Evolutionary conservation across 1,140 invertebrate species (phyloP).

Genomic region (Pollicipes pollicipes): DNA sequence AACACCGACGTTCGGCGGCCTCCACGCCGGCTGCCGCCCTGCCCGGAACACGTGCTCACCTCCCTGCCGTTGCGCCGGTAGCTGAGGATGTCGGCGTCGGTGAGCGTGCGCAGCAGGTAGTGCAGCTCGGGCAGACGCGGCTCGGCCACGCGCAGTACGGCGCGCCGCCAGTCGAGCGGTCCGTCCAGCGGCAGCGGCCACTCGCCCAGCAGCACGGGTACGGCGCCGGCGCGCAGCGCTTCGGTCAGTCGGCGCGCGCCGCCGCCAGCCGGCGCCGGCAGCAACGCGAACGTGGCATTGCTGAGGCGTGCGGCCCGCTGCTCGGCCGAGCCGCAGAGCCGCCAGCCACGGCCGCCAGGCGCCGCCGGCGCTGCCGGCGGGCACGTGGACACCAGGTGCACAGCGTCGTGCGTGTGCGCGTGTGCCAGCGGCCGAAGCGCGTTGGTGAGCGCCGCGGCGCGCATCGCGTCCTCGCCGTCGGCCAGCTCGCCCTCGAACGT

Average conservation of each 20-base stretch:
- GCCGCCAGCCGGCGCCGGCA: background rate
- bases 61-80: slow-evolving; percentile 70
- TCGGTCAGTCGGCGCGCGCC: slow-evolving; percentile 46
- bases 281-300: slow-evolving; percentile 3
- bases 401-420: background rate
- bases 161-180: slow-evolving; percentile 68
- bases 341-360: background rate
- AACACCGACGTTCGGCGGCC: no score
- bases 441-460: background rate
- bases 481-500: background rate
- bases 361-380: no score
- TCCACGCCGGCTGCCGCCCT: no score
- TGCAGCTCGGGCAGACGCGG: slow-evolving; percentile 83
- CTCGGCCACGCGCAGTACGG: slow-evolving; percentile 40
- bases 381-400: background rate
- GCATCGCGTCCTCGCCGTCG: background rate
- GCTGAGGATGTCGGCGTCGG: slow-evolving; percentile 66
- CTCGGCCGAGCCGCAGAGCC: background rate
- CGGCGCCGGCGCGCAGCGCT: slow-evolving; percentile 64
- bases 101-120: slow-evolving; percentile 69
- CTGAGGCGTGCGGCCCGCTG: background rate
- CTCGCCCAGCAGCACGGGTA: slow-evolving; percentile 72
- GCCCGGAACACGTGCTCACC: no score
- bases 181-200: slow-evolving; percentile 63
- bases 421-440: background rate